These are phyloP conservation scores for Accipiter virgatus DNA, from an alignment of 2,113 vertebrate genomes.

Conservation along the genomic window DNA sequence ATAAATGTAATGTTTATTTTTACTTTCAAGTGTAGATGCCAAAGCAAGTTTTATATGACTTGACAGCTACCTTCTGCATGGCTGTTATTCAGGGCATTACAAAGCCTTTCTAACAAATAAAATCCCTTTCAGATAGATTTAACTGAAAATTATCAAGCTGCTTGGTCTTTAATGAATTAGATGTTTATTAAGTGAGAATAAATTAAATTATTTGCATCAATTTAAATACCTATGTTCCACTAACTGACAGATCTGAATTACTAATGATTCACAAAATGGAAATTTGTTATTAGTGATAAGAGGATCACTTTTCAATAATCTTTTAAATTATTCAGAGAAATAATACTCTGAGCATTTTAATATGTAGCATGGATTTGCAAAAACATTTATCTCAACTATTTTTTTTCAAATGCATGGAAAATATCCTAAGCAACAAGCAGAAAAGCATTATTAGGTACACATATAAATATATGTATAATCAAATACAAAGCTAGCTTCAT, in stretches of 20 bases:
- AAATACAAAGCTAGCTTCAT: background rate
- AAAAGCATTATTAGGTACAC: background rate
- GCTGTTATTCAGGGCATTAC: background rate
- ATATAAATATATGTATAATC: background rate
- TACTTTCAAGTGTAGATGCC: background rate
- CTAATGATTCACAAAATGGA: conserved; percentile 10
- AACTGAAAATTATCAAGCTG: background rate
- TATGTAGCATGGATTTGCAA: background rate
- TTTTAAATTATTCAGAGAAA: conserved; percentile 37
- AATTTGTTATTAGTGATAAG: conserved; percentile 29
- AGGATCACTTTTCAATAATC: conserved; percentile 17
- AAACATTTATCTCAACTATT: background rate
- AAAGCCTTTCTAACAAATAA: conserved; percentile 1
- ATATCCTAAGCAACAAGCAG: background rate
- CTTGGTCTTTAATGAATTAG: conserved; percentile 16
- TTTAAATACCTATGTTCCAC: conserved; percentile 1
- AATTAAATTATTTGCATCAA: conserved; percentile 56
- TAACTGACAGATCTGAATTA: conserved; percentile 24
- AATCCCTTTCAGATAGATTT: background rate
- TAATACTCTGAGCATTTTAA: background rate
- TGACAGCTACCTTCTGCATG: background rate
- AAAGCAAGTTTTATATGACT: background rate
- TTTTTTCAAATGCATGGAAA: background rate
- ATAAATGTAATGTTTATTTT: background rate
- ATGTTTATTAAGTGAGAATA: conserved; percentile 31